Evolutionary conservation across 1,140 invertebrate species (phyloP), one percentile per base, ranked within the genome.

Genomic region (Euwallacea similis): DNA sequence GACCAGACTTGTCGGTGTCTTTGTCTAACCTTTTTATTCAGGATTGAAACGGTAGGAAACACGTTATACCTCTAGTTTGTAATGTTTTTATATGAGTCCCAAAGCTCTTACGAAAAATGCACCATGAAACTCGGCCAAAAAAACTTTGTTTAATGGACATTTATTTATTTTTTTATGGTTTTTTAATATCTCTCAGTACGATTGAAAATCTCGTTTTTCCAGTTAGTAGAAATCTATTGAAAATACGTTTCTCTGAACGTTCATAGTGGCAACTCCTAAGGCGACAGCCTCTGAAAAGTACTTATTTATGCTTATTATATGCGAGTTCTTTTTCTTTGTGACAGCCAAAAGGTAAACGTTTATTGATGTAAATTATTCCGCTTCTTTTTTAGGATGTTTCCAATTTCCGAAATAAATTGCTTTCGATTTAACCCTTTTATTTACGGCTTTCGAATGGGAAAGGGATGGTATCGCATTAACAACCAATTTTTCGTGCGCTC

Each of bases 221-320:
- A 4, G 4, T 33, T 33, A 33, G 1, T 4, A 33, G 21, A 33
- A 33, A 33, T 33, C 4, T 4, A 33, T 4, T 4, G 21, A 33
- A 33, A 33, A 33, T 4, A 4, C 21, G 21, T 33, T 33, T 33
- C 21, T 33, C 21, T 50, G 46, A 50, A 50, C 46, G 46, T 10
- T 6, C 21, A 33, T 33, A 33, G 21, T 4, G 21, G 21, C 21
- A 33, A 4, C 21, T 33, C 21, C 21, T 4, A 33, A 33, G 21
- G 21, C 21, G 21, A 33, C 21, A 55, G 16, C 56, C 42, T 68
- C 42, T 11, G 7, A 43, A 60, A 50, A 55, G 47, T 63, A 63
- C 44, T 66, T 55, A 55, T 66, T 66, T 66, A 66, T 66, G 63
- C 50, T 66, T 66, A 66, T 66, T 66, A 55, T 66, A 66, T 66